A percentile compares a stretch with the other conserved stretches of the same genome.
Conservation (phyloP, 1,140 invertebrate genomes). For the Aleiodes sp. region DNA sequence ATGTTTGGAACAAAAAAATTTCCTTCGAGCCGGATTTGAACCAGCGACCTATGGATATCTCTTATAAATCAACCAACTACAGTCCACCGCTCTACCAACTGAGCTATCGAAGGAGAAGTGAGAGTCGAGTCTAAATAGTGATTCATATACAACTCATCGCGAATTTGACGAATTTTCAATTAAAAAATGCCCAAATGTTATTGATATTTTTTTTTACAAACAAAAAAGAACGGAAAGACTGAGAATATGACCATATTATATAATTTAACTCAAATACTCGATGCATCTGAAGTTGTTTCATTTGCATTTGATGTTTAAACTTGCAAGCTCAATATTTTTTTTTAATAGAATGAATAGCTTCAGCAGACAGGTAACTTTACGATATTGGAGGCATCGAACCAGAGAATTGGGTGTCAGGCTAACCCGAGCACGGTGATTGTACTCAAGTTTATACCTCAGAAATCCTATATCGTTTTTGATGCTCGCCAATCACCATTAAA, state of each 20-base stretch:
- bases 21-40: conserved; percentile 77
- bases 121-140: too few relatives aligned
- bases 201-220: too few relatives aligned
- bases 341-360: not conserved
- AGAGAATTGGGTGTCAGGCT: conserved; percentile 38
- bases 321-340: not conserved
- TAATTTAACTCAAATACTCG: too few relatives aligned
- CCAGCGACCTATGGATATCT: conserved; percentile 75
- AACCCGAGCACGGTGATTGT: conserved; percentile 22
- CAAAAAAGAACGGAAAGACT: too few relatives aligned
- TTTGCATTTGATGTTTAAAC: conserved; percentile 7
- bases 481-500: conserved; percentile 44
- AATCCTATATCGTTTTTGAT: conserved; percentile 36
- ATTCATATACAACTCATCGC: too few relatives aligned
- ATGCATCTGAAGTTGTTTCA: not conserved
- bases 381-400: conserved; percentile 37
- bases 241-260: too few relatives aligned
- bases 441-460: conserved; percentile 36
- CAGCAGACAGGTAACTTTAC: conserved; percentile 30
- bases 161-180: too few relatives aligned
- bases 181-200: too few relatives aligned
- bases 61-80: conserved; percentile 74
- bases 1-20: conserved; percentile 20
- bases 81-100: conserved; percentile 91
- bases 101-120: conserved; percentile 79